A percentile compares a stretch with the other conserved stretches of the same genome.
These are phyloP conservation scores for Adelphocoris suturalis DNA, from an alignment of 2,888 invertebrate genomes.

Conservation along the genomic window DNA sequence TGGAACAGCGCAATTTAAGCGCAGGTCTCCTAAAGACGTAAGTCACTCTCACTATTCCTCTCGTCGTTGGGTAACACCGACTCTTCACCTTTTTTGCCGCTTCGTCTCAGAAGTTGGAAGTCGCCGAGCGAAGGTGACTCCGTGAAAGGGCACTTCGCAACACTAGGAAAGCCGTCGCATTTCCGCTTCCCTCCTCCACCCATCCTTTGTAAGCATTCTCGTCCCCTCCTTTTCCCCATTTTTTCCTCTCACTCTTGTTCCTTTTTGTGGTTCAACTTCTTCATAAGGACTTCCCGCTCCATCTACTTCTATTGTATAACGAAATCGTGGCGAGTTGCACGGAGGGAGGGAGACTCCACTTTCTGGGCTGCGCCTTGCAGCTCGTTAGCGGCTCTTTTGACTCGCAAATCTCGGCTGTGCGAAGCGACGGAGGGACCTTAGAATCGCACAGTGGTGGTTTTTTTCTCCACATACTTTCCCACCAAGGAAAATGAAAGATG, in stretches of 20 bases:
- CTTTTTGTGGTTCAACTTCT: not conserved
- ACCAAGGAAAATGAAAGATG: no score
- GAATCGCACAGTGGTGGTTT: no score
- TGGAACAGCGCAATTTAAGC: no score
- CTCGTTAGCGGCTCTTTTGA: not conserved
- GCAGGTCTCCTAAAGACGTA: no score
- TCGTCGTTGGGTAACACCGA: not conserved
- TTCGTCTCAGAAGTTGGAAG: no score
- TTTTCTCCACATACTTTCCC: no score
- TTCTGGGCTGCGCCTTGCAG: not conserved
- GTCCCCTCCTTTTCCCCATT: not conserved
- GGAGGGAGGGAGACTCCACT: not conserved
- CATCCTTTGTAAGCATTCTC: not conserved
- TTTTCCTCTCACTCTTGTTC: not conserved
- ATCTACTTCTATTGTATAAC: conserved; percentile 25
- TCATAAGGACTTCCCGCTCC: conserved; percentile 30
- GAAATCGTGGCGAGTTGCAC: not conserved
- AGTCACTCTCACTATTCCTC: not conserved
- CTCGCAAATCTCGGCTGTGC: not conserved
- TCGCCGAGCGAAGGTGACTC: conserved; percentile 2
- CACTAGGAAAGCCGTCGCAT: not conserved
- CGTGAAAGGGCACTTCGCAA: conserved; percentile 7
- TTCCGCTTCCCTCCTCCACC: not conserved
- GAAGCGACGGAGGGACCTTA: no score
- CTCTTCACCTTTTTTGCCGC: not conserved